phyloP scores from a whole-genome alignment of 2,113 vertebrate genomes.

The Prietella phreatophila region DNA sequence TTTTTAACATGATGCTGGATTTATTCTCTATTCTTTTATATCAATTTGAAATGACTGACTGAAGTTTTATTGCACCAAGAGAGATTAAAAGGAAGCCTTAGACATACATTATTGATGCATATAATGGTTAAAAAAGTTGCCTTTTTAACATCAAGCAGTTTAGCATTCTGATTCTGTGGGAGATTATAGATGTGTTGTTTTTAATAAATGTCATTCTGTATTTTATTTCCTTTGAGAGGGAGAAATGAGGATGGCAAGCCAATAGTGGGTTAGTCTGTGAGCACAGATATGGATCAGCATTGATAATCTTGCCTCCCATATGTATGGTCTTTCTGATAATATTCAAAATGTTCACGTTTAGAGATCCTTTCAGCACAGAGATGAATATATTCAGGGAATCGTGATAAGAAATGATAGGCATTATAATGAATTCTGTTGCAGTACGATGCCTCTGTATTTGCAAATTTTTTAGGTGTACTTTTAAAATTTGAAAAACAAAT shows the following conservation, averaged over 20 bases:
- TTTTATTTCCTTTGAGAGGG: neutral
- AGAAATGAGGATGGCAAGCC: neutral
- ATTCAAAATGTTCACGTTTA: neutral
- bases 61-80: neutral
- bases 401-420: neutral
- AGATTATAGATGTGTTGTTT: neutral
- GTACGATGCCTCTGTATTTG: neutral
- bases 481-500: neutral
- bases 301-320: neutral
- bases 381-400: neutral
- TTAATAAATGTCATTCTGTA: neutral
- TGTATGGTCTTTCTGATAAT: neutral
- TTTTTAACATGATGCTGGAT: neutral
- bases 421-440: neutral
- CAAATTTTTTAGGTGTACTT: neutral
- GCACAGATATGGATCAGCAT: slow-evolving; percentile 2
- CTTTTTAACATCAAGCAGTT: neutral
- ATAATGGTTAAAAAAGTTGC: neutral
- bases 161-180: neutral
- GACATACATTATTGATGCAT: neutral
- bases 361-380: neutral
- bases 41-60: neutral
- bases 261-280: neutral
- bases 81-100: neutral
- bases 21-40: neutral